phyloP scores from a whole-genome alignment of 2,113 vertebrate species.

The Cyanoliseus patagonus region DNA sequence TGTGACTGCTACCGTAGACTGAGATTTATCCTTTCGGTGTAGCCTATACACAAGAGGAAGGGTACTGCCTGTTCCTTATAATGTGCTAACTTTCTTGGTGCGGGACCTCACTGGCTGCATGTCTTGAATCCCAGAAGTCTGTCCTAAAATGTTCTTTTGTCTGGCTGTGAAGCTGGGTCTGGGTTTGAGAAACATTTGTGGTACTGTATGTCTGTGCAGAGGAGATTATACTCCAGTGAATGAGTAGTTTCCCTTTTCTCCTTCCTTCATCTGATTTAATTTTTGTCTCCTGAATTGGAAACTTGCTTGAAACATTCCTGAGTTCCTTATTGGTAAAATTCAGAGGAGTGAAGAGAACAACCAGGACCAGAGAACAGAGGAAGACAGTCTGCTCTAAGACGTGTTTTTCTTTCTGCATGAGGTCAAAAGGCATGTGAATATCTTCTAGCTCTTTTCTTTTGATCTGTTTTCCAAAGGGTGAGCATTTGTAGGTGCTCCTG shows the following conservation, averaged over 20 bases:
- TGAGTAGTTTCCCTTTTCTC: not conserved
- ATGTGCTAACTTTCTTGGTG: not conserved
- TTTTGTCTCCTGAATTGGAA: not conserved
- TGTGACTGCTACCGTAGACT: not conserved
- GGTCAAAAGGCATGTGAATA: not conserved
- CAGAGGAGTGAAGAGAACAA: not conserved
- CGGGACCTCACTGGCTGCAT: accelerated
- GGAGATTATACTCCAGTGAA: not conserved
- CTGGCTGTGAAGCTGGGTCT: not conserved
- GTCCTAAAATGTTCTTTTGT: not conserved
- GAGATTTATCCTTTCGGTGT: not conserved
- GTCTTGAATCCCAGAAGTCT: not conserved
- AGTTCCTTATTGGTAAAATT: not conserved
- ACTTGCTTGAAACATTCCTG: not conserved
- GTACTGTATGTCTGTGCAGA: not conserved
- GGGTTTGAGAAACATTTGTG: not conserved
- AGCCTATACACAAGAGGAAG: not conserved
- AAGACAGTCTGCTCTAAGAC: not conserved
- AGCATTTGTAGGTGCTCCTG: not conserved
- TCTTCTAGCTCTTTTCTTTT: not conserved
- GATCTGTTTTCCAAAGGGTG: not conserved
- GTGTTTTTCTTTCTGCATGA: not conserved
- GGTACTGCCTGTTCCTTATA: not conserved
- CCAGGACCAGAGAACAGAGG: not conserved
- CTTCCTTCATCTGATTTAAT: not conserved